Evolutionary conservation across 2,888 invertebrate genomes (phyloP), one percentile per base, ranked within the genome.

Genomic region (Imbricaverruca yamaguchii): DNA sequence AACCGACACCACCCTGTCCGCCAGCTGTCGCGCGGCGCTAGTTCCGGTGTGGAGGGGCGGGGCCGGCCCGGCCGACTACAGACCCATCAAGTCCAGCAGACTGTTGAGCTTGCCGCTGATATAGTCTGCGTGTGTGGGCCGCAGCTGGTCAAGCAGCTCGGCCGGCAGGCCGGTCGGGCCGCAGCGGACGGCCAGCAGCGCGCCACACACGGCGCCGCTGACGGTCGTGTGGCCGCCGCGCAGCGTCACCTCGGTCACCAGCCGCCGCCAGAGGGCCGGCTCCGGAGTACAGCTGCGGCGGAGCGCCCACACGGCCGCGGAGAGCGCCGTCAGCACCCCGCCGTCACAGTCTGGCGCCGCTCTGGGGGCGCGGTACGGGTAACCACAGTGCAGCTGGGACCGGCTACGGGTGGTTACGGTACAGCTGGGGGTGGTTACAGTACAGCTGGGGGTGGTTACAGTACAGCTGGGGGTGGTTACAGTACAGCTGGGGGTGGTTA

Each of bases 41-140:
- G 39, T 39, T 39, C 39, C 39, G 39, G 4, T 39, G 4, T 39
- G 39, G 39, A 39, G 39, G 39, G 39, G 39, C 39, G 39, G 39
- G 39, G 39, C 2, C 4, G 39, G 39, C 39, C 39, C 39, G 39
- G 39, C 39, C 39, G 39, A 39, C 39, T 39, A 77, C 8, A 77
- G 77, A 15, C n/a, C 78, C 56, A 57, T 78, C 57, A 78, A 23
- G 25, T 78, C 78, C 23, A 78, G 55, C 56, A 78, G 57, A 13
- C 23, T 55, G 78, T 78, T 78, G 56, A 78, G 78, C 25, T 78
- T 78, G 21, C 11, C 23, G 78, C 9, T n/a, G 56, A 78, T 12
- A 13, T 57, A 57, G 11, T 78, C 56, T 9, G 18, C 6, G 23
- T 55, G 56, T 9, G 10, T 3, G 21, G 78, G 78, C 23, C 57